Base-by-base conservation (phyloP, 2,888 invertebrate species). In the Strigamia crassipes region DNA sequence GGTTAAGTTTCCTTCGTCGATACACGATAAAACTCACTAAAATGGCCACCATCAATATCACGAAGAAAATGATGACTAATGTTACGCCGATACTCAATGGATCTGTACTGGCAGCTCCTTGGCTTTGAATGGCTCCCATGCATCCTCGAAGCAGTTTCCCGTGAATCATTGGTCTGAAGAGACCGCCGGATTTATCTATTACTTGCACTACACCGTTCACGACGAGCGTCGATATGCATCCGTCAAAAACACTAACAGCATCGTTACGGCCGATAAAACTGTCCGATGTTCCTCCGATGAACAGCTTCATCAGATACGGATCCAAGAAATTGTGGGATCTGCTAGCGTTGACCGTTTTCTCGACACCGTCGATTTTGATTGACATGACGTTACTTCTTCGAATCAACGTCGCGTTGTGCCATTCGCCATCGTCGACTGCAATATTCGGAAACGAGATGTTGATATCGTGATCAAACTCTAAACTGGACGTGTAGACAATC, bases 41-140 rank as follows among this genome's bases (percentile, higher is more conserved):
- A 85, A 96, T 96, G 15, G 96, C 96, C 13, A 96, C 93, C 80
- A 96, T 91, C 15, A 97, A 89, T 83, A 96, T 94, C 8, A 95
- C 93, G 86, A 98, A 97, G 90, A 98, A 97, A 31, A 96, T 95
- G 84, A 97, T 95, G 23, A 97, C 96, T 42, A 97, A 90, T 0
- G 96, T 96, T 83, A 97, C 94, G 81, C 97, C 97, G 83, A 97
- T 95, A 86, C 94, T 95, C 10, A 97, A 89, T 0, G 96, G 96
- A 89, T 95, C 94, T 2, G 95, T 93, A 5, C 93, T 92, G 84
- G 94, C 92, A 0, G 93, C 92, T 1, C 93, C 91, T 23, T 84
- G 82, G 34, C 94, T 94, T 51, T 93, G 91, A 82, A 93, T 91
- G 5, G 92, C 91, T 80, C 92, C 93, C 77, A 91, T 91, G 86